These are phyloP conservation scores for Calliopsis andreniformis DNA, from an alignment of 1,140 invertebrate species.

Conservation along the genomic window DNA sequence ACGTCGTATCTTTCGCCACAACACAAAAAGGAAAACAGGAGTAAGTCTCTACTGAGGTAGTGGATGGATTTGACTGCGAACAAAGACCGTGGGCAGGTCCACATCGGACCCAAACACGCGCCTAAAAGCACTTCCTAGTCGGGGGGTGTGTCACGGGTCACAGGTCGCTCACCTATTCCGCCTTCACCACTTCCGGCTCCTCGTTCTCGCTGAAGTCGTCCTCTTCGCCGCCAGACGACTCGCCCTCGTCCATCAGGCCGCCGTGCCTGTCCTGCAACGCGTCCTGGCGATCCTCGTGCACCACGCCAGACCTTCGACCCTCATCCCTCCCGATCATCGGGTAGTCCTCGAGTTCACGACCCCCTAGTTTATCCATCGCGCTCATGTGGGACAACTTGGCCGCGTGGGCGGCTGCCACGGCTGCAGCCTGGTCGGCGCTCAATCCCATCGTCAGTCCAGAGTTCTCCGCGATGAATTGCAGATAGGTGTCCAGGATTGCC, in stretches of 20 bases:
- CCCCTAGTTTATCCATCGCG: slow-evolving; percentile 81
- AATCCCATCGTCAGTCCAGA: slow-evolving; percentile 83
- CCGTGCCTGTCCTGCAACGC: slow-evolving; percentile 60
- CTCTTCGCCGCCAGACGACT: slow-evolving; percentile 74
- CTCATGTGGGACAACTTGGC: slow-evolving; percentile 88
- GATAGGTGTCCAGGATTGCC: slow-evolving; percentile 90
- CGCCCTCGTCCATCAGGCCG: slow-evolving; percentile 57
- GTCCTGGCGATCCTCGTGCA: slow-evolving; percentile 73
- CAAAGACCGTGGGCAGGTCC: background rate
- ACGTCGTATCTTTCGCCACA: slow-evolving; percentile 20
- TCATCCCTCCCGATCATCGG: slow-evolving; percentile 77
- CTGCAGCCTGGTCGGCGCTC: slow-evolving; percentile 80
- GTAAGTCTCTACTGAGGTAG: slow-evolving; percentile 50
- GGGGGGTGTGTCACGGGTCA: background rate
- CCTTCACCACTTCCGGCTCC: slow-evolving; percentile 72
- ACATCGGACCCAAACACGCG: background rate
- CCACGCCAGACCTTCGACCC: slow-evolving; percentile 64
- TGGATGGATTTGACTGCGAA: slow-evolving; percentile 47
- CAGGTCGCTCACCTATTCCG: slow-evolving; percentile 64
- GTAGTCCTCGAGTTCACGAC: slow-evolving; percentile 74
- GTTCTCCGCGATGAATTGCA: slow-evolving; percentile 92
- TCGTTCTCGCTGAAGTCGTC: slow-evolving; percentile 79
- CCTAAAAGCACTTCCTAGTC: slow-evolving; percentile 27
- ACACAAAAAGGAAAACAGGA: slow-evolving; percentile 18
- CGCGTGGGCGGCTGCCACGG: slow-evolving; percentile 83